Evolutionary conservation across 2,113 vertebrate species (phyloP).

Genomic region (Pandion haliaetus): DNA sequence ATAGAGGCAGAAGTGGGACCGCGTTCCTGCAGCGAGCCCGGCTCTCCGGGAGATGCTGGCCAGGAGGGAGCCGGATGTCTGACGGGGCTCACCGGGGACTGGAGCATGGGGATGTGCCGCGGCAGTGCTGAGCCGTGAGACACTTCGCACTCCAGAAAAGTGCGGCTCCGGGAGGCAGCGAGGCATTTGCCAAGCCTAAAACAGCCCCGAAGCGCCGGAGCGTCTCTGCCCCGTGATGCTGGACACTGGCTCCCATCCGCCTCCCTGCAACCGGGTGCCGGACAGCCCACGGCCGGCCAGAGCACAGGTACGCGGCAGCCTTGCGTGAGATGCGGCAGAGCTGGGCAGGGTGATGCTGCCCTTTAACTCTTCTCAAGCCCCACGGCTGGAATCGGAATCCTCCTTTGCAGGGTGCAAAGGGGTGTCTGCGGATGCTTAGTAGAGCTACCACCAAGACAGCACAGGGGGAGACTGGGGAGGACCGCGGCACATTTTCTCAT

Average conservation of each 20-base stretch:
- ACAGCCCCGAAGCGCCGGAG: not conserved
- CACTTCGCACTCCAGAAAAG: not conserved
- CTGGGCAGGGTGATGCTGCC: not conserved
- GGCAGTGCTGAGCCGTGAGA: not conserved
- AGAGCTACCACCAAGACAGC: not conserved
- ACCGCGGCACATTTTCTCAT: not conserved
- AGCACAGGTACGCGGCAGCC: not conserved
- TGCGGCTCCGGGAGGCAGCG: not conserved
- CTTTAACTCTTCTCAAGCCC: not conserved
- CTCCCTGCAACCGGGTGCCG: not conserved
- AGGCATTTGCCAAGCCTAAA: not conserved
- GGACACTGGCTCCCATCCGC: not conserved
- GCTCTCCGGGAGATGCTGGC: not conserved
- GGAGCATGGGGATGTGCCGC: not conserved
- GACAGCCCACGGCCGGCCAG: not conserved
- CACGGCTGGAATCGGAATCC: not conserved
- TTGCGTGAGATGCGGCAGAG: not conserved
- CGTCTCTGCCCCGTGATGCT: not conserved
- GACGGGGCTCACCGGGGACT: not conserved
- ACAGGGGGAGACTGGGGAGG: not conserved
- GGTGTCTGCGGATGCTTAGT: not conserved
- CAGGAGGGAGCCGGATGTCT: not conserved
- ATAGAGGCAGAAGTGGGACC: slow-evolving; percentile 28
- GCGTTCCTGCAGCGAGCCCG: not conserved
- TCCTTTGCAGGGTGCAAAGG: not conserved